phyloP scores from a whole-genome alignment of 1,140 invertebrate species.

The Trinorchestia longiramus region DNA sequence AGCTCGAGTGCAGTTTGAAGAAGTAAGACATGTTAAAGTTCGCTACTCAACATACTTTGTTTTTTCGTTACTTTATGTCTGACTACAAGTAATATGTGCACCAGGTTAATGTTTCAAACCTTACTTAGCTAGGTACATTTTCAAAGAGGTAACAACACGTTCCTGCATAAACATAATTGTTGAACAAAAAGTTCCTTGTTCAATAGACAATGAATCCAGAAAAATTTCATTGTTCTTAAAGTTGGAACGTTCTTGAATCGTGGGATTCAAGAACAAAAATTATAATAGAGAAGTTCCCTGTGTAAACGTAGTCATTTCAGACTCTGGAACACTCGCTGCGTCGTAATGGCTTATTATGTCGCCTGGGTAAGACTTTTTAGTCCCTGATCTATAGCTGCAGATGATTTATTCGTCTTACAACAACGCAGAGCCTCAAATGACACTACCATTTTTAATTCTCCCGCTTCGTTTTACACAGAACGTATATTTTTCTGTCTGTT shows the following conservation, averaged over 20 bases:
- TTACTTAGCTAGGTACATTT: background rate
- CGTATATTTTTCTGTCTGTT: background rate
- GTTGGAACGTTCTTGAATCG: background rate
- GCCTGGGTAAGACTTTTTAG: background rate
- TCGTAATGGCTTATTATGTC: background rate
- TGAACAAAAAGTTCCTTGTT: background rate
- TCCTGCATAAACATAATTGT: background rate
- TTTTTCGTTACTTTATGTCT: background rate
- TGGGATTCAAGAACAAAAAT: background rate
- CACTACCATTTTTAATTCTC: background rate
- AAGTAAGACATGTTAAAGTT: background rate
- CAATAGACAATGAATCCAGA: background rate
- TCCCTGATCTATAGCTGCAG: background rate
- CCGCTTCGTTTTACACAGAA: background rate
- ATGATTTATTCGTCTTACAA: background rate
- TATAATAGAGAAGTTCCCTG: background rate
- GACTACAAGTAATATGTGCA: background rate
- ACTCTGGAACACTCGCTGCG: background rate
- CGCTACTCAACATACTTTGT: background rate
- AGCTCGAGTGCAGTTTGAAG: background rate
- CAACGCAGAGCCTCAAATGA: background rate
- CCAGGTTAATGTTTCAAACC: background rate
- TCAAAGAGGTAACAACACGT: background rate
- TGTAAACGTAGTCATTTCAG: background rate
- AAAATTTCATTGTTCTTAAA: no score